Evolutionary conservation across 2,113 vertebrate genomes (phyloP).

Genomic region (Chaetura pelagica): DNA sequence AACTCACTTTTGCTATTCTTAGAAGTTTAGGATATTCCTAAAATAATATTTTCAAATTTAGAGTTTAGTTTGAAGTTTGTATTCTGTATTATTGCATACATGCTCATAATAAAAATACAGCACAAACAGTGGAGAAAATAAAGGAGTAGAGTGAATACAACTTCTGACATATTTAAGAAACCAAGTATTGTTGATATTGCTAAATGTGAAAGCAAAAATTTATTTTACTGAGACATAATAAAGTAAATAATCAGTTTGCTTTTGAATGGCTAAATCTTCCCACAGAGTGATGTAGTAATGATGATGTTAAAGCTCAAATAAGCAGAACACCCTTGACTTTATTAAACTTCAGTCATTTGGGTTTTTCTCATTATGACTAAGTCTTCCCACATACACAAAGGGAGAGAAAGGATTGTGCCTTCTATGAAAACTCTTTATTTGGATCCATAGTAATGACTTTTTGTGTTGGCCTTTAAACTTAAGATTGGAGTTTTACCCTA

Average conservation of each 20-base stretch:
- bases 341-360: not conserved
- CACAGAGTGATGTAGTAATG: not conserved
- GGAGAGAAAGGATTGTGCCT: not conserved
- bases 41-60: not conserved
- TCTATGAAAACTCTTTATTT: not conserved
- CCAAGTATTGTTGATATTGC: not conserved
- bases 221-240: not conserved
- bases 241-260: not conserved
- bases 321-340: not conserved
- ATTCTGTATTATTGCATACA: not conserved
- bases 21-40: not conserved
- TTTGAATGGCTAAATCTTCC: not conserved
- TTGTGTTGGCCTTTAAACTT: not conserved
- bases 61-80: not conserved
- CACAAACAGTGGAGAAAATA: not conserved
- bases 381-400: not conserved
- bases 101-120: not conserved
- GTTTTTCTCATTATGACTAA: not conserved
- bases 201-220: not conserved
- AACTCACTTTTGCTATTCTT: not conserved
- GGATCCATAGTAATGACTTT: not conserved
- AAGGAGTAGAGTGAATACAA: not conserved
- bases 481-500: not conserved
- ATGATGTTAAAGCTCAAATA: not conserved
- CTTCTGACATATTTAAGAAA: not conserved